These are phyloP conservation scores for Chloroclysta siterata DNA, from an alignment of 2,888 invertebrate genomes.

Conservation along the genomic window DNA sequence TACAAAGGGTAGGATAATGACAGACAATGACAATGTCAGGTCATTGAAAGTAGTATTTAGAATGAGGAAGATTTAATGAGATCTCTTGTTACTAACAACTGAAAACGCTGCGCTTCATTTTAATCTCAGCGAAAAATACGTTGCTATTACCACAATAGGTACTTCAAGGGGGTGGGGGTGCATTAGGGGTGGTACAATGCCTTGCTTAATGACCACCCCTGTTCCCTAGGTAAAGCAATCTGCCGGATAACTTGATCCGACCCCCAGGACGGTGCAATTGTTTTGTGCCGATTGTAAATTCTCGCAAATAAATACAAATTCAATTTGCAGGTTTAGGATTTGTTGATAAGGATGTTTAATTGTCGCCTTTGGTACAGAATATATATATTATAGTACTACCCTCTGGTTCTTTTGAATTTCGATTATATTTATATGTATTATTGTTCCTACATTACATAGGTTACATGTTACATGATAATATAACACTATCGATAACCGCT, in stretches of 20 bases:
- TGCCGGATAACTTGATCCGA: constrained; percentile 24
- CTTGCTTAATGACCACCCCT: constrained; percentile 29
- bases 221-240: constrained; percentile 29
- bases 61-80: neutral
- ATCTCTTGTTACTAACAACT: neutral
- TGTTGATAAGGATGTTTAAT: neutral
- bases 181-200: constrained; percentile 21
- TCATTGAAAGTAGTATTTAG: too few species aligned
- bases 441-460: too few species aligned
- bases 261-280: constrained; percentile 26
- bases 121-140: constrained; percentile 14
- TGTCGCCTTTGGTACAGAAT: neutral
- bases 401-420: too few species aligned
- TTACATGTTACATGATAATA: too few species aligned
- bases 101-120: constrained; percentile 2
- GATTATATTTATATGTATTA: too few species aligned
- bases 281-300: constrained; percentile 27
- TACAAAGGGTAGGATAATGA: too few species aligned
- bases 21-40: too few species aligned
- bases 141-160: constrained; percentile 7
- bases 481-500: too few species aligned
- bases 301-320: constrained; percentile 26
- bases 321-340: constrained; percentile 19
- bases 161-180: constrained; percentile 7
- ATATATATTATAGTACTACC: too few species aligned